phyloP scores from a whole-genome alignment of 2,888 invertebrate genomes.

The Pachliopta kotzebuea region DNA sequence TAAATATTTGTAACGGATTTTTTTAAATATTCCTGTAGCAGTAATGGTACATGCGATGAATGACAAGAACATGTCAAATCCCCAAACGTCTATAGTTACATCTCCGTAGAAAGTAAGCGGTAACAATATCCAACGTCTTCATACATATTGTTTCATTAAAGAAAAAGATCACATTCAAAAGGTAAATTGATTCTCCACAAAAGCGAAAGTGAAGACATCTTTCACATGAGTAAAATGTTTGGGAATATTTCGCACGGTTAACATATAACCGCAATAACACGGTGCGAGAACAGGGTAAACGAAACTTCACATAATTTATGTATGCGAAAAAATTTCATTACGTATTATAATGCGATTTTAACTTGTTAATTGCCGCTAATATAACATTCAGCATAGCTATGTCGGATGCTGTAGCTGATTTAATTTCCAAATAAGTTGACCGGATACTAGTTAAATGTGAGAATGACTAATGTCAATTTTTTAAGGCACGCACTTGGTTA shows the following conservation, averaged over 20 bases:
- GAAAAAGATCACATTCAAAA: slow-evolving; percentile 21
- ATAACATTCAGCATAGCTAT: too few species aligned
- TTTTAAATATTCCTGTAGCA: not conserved
- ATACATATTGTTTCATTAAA: slow-evolving; percentile 15
- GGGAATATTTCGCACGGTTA: slow-evolving; percentile 23
- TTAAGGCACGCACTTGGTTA: too few species aligned
- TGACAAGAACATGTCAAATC: slow-evolving; percentile 12
- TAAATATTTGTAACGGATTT: not conserved
- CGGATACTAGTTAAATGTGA: too few species aligned
- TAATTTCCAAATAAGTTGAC: too few species aligned
- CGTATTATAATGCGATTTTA: too few species aligned
- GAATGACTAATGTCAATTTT: too few species aligned
- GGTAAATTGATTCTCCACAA: slow-evolving; percentile 23
- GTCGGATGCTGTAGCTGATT: too few species aligned
- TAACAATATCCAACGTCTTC: slow-evolving; percentile 20
- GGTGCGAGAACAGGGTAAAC: slow-evolving; percentile 1
- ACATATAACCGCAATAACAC: slow-evolving; percentile 3
- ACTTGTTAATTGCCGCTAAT: too few species aligned
- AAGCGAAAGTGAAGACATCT: slow-evolving; percentile 24
- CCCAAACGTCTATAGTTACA: slow-evolving; percentile 21
- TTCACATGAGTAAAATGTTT: slow-evolving; percentile 18
- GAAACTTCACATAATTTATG: not conserved
- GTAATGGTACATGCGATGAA: not conserved
- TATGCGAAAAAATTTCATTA: not conserved
- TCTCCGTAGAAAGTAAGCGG: slow-evolving; percentile 25